Conservation (phyloP, 2,113 vertebrate genomes). For the Baryphthengus martii region DNA sequence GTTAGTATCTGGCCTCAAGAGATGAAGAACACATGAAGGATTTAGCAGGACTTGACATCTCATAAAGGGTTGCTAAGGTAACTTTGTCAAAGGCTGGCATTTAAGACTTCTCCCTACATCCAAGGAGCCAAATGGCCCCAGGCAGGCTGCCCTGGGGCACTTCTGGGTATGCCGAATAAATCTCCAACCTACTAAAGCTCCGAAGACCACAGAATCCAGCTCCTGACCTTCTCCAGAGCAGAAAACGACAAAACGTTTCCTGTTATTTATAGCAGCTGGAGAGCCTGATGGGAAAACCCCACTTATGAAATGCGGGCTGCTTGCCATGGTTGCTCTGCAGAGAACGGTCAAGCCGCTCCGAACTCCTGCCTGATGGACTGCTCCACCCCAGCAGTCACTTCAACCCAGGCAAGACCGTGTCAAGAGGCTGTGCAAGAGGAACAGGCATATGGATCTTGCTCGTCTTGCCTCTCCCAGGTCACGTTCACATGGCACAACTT, state of each 20-base stretch:
- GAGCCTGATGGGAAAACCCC: slow-evolving; percentile 65
- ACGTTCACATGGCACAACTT: background rate
- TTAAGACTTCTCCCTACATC: background rate
- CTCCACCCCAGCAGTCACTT: background rate
- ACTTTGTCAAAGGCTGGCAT: slow-evolving; percentile 5
- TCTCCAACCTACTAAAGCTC: slow-evolving; percentile 28
- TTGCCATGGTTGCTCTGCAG: background rate
- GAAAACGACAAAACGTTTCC: slow-evolving; percentile 40
- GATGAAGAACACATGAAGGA: background rate
- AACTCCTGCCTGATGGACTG: background rate
- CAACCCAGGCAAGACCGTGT: accelerated
- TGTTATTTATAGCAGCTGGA: slow-evolving; percentile 66
- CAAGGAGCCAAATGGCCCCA: background rate
- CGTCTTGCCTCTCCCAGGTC: background rate
- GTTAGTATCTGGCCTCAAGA: background rate
- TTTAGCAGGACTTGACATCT: background rate
- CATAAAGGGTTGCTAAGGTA: background rate
- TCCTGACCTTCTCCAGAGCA: slow-evolving; percentile 29
- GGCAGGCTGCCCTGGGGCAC: background rate
- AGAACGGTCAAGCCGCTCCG: background rate
- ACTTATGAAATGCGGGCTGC: slow-evolving; percentile 28
- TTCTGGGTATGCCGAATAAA: background rate
- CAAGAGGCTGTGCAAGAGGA: background rate
- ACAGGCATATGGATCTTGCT: background rate
- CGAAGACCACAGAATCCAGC: slow-evolving; percentile 15